phyloP scores from a whole-genome alignment of 2,888 invertebrate genomes.

The Cordilura impudica region DNA sequence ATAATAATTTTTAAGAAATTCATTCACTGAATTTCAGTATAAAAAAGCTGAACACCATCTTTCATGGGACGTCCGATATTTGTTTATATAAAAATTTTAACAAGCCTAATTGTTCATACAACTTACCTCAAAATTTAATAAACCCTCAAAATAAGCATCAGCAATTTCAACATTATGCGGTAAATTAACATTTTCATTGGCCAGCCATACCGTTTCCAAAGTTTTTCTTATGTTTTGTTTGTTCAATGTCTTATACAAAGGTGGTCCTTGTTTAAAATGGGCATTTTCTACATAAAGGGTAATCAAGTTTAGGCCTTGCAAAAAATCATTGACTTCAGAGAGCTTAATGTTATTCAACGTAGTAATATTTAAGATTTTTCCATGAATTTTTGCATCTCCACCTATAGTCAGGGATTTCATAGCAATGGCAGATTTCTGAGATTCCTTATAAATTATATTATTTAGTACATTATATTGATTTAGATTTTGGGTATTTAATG shows the following conservation, averaged over 20 bases:
- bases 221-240: slow-evolving; percentile 72
- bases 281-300: slow-evolving; percentile 76
- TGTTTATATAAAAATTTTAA: neutral
- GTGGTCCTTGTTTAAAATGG: slow-evolving; percentile 75
- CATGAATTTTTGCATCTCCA: slow-evolving; percentile 63
- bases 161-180: slow-evolving; percentile 67
- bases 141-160: slow-evolving; percentile 69
- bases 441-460: slow-evolving; percentile 76
- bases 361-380: slow-evolving; percentile 65
- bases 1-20: too few relatives aligned
- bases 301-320: slow-evolving; percentile 62
- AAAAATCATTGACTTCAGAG: slow-evolving; percentile 63
- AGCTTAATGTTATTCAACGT: slow-evolving; percentile 70
- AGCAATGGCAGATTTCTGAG: slow-evolving; percentile 65
- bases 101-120: neutral
- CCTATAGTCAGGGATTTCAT: slow-evolving; percentile 65
- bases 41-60: too few relatives aligned
- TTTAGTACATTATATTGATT: slow-evolving; percentile 77
- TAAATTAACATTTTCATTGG: slow-evolving; percentile 73
- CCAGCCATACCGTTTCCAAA: slow-evolving; percentile 79
- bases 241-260: slow-evolving; percentile 77
- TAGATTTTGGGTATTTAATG: slow-evolving; percentile 70
- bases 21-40: too few relatives aligned
- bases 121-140: slow-evolving; percentile 70
- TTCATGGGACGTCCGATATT: too few relatives aligned